Conservation (phyloP, 1,140 invertebrate species). For the Mamestra configurata region DNA sequence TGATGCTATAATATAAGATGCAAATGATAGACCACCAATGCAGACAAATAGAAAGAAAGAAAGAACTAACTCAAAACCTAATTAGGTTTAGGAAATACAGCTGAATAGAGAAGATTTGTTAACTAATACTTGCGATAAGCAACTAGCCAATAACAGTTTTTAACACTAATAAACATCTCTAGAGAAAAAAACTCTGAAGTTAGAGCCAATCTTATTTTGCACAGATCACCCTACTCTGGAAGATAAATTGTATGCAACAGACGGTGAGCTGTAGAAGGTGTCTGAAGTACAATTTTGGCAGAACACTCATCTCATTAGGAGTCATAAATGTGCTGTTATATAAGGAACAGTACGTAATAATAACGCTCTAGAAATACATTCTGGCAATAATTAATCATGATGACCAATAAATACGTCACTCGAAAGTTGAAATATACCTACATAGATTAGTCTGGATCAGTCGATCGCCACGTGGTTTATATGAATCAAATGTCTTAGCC, state of each 20-base stretch:
- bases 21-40: no score
- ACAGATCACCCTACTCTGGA: not conserved
- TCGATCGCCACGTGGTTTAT: not conserved
- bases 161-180: no score
- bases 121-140: no score
- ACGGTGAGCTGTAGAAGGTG: not conserved
- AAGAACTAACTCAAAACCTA: no score
- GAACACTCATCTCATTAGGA: not conserved
- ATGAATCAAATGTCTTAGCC: constrained; percentile 3
- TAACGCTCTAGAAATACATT: not conserved
- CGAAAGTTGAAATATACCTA: constrained; percentile 7
- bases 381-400: not conserved
- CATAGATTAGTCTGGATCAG: not conserved
- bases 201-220: no score
- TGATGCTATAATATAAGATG: no score
- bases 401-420: not conserved
- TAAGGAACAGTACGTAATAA: not conserved
- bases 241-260: not conserved
- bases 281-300: constrained; percentile 3
- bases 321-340: constrained; percentile 13
- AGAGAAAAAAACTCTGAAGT: no score
- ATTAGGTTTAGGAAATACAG: no score
- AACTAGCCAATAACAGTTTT: no score
- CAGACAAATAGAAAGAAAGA: no score
- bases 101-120: no score